Evolutionary conservation across 1,140 invertebrate species (phyloP), one percentile per base, ranked within the genome.

Genomic region (Ceratina calcarata): DNA sequence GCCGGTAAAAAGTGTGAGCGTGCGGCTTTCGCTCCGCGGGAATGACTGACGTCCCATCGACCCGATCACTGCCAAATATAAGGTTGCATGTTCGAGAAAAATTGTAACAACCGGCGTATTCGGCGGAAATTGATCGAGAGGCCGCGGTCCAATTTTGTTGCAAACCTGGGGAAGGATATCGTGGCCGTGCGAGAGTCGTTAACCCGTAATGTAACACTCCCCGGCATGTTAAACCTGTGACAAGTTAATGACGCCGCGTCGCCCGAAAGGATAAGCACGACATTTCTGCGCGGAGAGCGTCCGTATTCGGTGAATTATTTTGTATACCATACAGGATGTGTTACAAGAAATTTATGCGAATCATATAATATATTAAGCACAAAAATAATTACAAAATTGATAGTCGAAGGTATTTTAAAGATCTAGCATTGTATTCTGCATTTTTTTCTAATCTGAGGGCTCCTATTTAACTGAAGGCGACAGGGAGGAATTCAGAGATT

Each of bases 11-110:
- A 78, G 62, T 62, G 16, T 32, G 69, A 49, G 37, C 57, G 22
- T 53, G 68, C 67, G 37, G 24, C 45, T 22, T 45, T 64, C 37
- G 53, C 27, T 0, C 10, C 24, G 18, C 22, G 15, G 65, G 37
- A 18, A 68, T 32, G 64, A 77, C 22, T n/a, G 65, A 61, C 55
- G 74, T 68, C 58, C 13, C n/a, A 22, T 51, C 37, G 55, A 57
- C 6, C 16, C 55, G 15, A 1, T 10, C 32, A 49, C 58, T 15
- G 32, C 3, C 10, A 4, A 3, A 18, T 22, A 0, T 45, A 45
- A 16, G 22, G 27, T 72, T 22, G 70, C 70, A 49, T 49, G 37
- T n/a, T 61, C 15, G 58, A 72, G 55, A 60, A 58, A 58, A 71
- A 58, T 58, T 57, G 27, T 27, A 10, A 45, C 37, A 10, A 6